Evolutionary conservation across 1,140 invertebrate genomes (phyloP), one percentile per base, ranked within the genome.

Genomic region (Drosophila littoralis): DNA sequence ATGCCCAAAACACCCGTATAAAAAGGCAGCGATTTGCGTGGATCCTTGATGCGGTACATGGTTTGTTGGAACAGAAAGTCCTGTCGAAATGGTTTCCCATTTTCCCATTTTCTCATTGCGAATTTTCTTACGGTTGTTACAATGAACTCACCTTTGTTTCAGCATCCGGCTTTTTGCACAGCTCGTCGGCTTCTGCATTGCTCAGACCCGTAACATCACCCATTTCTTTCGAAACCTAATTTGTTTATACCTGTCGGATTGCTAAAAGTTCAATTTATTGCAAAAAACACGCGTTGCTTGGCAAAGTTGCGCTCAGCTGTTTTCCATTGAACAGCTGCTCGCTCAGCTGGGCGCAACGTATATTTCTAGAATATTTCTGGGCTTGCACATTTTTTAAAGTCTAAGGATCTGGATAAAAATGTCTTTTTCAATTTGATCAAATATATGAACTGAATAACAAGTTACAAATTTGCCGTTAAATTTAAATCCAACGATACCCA

Each of bases 41-140:
- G 97, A 92, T 99, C 97, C 92, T 98, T 98, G 52, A 99, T 97
- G 60, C 98, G 94, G 85, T 97, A 97, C 98, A 99, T 99, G 7
- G 98, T 98, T 94, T 99, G 98, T 94, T 98, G 98, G 92, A 99
- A 97, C 64, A 98, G 94, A 90, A 97, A 98, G 57, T 97, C 96
- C 95, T 97, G 92, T 36, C 93, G 8, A 58, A 55, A 28, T 43
- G 6, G 35, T 13, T 32, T 36, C 22, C 50, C 12, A 38, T 15
- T 43, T 36, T 46, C 35, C 46, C 28, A 36, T 38, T 0, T 9
- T 33, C 0, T 10, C 2, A 2, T 5, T 36, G 7, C 6, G 12
- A 46, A 50, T 45, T 28, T 32, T 6, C 10, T 42, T 50, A 6
- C n/a, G 15, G 3, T 15, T 1, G 17, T 54, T 33, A 7, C 43